Base-by-base conservation (phyloP, 2,797 vertebrate species). In the Tapirus indicus region DNA sequence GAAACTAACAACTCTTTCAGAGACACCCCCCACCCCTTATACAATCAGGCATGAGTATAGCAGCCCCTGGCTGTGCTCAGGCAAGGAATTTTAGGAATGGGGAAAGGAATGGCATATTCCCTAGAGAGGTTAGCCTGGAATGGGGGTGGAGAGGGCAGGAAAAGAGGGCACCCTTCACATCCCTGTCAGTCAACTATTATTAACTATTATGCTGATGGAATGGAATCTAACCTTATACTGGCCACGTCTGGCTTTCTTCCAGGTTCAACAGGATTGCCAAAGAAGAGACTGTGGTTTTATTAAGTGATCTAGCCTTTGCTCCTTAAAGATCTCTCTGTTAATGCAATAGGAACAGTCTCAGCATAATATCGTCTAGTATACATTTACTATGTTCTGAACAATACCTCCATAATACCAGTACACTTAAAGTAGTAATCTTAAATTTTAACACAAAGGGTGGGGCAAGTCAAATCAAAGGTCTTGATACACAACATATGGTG, bases 21-120 rank as follows among this genome's bases (percentile, higher is more conserved):
- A 87, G 49, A 92, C 52, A 80, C 41, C 44, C 54, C 29, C 69
- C 25, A 56, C 49, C 69, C 29, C 49, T 49, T 64, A 71, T 18
- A 66, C 12, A 87, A 79, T 35, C 60, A 83, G 89, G 94, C 80
- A 64, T 47, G 17, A 88, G 89, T 91, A 87, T 69, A 88, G 84
- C 71, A 95, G 97, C 95, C 95, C 93, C 84, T 91, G 90, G 95
- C 92, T 97, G 71, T 80, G 95, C 79, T 95, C 71, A 71, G 66
- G 86, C 66, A 78, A 98, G 92, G 98, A 98, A 98, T 98, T 96
- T 92, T 88, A 98, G 97, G 97, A 98, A 97, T 97, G 94, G 97
- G 78, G 89, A 97, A 94, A 97, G 98, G 91, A 96, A 98, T 97
- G 94, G 91, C 80, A 38, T 88, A 96, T 98, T 97, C 97, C 96